Conservation (phyloP, 2,113 vertebrate genomes). For the cattle (Bos taurus) region ARS-UCD2.0 NC_037346.1:14104501-14105000, state of each 20-base stretch:
- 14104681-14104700: neutral
- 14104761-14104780: neutral
- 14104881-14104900: neutral
- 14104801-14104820: neutral
- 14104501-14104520: neutral
- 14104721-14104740: neutral
- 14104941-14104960: neutral
- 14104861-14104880: neutral
- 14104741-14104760: neutral
- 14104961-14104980: neutral
- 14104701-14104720: neutral
- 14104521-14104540: neutral
- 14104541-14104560: neutral
- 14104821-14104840: neutral
- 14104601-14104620: neutral
- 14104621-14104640: neutral
- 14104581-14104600: neutral
- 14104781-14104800: neutral
- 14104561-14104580: neutral
- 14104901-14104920: neutral
- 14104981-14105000: fast-evolving
- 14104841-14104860: neutral
- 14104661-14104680: neutral
- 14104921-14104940: neutral
- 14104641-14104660: neutral